Evolutionary conservation across 2,797 vertebrate genomes (phyloP).

Genomic region (Diglossa cyanea): DNA sequence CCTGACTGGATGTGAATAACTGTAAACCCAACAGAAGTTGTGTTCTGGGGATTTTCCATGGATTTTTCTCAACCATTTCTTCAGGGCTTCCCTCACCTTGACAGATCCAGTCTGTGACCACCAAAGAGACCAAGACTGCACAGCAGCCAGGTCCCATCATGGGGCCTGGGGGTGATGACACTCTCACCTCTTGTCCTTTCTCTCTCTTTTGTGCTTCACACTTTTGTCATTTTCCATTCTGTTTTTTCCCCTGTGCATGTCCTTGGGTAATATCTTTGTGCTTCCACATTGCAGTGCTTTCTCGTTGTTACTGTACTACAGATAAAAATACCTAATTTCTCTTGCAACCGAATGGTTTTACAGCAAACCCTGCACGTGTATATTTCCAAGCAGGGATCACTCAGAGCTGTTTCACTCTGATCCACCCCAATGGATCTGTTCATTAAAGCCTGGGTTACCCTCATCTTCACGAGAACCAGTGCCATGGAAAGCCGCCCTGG

Average conservation of each 20-base stretch:
- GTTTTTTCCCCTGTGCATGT: too few relatives aligned
- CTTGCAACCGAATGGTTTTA: background rate
- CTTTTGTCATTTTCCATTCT: background rate
- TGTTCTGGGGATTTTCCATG: accelerated
- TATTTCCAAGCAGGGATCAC: background rate
- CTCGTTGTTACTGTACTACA: background rate
- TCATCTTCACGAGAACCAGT: accelerated
- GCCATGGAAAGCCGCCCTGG: background rate
- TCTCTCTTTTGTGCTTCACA: accelerated
- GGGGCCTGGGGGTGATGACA: background rate
- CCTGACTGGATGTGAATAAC: accelerated
- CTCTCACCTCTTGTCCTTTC: background rate
- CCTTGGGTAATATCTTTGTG: background rate
- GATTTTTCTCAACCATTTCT: too few relatives aligned
- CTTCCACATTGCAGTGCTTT: background rate
- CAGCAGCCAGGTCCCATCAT: accelerated
- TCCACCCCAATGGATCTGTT: background rate
- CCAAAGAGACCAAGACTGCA: accelerated
- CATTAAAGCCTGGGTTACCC: background rate
- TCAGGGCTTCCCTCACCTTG: accelerated
- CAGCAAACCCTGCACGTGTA: accelerated
- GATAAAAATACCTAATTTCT: too few relatives aligned
- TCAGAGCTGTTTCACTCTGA: accelerated
- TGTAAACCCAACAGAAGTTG: background rate
- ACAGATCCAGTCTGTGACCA: accelerated